These are phyloP conservation scores for Ataeniobius toweri DNA, from an alignment of 2,797 vertebrate species.

Conservation along the genomic window DNA sequence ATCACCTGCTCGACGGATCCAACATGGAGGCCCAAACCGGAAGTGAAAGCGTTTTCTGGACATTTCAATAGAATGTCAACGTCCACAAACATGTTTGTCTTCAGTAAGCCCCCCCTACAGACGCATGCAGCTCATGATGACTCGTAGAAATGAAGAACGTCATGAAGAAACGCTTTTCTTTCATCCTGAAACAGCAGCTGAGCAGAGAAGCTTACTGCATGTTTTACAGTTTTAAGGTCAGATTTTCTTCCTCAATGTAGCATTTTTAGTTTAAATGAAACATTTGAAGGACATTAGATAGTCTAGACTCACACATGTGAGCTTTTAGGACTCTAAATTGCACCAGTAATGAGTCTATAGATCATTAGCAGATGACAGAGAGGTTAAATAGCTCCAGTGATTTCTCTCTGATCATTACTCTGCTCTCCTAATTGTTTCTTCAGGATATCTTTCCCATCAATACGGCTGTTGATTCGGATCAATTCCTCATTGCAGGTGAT, in stretches of 20 bases:
- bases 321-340: background rate
- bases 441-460: conserved; percentile 57
- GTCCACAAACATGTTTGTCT: background rate
- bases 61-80: conserved; percentile 3
- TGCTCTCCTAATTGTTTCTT: conserved; percentile 67
- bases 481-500: conserved; percentile 30
- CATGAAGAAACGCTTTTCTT: background rate
- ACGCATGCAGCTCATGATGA: background rate
- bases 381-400: conserved; percentile 64
- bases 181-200: background rate
- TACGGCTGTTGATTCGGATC: conserved; percentile 56
- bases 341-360: conserved; percentile 12
- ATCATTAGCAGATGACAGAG: conserved; percentile 43
- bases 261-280: background rate
- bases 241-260: fast-evolving
- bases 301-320: background rate
- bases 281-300: background rate
- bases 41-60: conserved; percentile 12
- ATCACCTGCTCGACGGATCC: conserved; percentile 13
- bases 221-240: background rate
- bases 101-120: fast-evolving
- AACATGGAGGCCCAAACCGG: conserved; percentile 60
- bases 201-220: background rate
- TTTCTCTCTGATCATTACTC: conserved; percentile 47
- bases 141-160: background rate